These are phyloP conservation scores for Actinostola sp. DNA, from an alignment of 92 coral and sea anemone species.

Conservation along the genomic window DNA sequence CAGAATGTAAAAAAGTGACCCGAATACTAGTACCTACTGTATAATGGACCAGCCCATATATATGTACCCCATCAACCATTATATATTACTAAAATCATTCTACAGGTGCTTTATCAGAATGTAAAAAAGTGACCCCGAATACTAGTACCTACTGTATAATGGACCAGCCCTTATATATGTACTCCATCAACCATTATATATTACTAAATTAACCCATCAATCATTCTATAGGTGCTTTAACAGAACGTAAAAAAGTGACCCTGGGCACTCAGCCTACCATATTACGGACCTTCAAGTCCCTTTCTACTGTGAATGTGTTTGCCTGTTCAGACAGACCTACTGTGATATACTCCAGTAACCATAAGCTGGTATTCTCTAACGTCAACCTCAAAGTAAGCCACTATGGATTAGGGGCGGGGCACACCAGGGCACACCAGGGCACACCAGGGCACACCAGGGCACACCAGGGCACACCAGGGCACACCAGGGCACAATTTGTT, in stretches of 20 bases:
- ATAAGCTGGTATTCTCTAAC: slow-evolving; percentile 97
- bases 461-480: no score
- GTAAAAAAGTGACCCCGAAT: no score
- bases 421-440: no score
- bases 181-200: background rate
- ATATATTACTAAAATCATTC: background rate
- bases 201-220: no score
- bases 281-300: slow-evolving; percentile 94
- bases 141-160: no score
- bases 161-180: background rate
- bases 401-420: no score
- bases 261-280: slow-evolving; percentile 98
- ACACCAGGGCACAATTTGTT: no score
- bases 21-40: no score
- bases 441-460: no score
- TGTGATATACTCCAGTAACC: slow-evolving; percentile 97
- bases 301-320: slow-evolving; percentile 93
- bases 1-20: background rate
- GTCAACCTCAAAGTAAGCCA: slow-evolving; percentile 92
- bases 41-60: background rate
- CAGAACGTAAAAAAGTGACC: slow-evolving; percentile 95
- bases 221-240: slow-evolving; percentile 60
- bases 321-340: slow-evolving; percentile 99
- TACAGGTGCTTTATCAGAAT: slow-evolving; percentile 65
- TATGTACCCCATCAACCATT: background rate